These are phyloP conservation scores for Myiopsitta monachus DNA, from an alignment of 2,113 vertebrate species.

Conservation along the genomic window DNA sequence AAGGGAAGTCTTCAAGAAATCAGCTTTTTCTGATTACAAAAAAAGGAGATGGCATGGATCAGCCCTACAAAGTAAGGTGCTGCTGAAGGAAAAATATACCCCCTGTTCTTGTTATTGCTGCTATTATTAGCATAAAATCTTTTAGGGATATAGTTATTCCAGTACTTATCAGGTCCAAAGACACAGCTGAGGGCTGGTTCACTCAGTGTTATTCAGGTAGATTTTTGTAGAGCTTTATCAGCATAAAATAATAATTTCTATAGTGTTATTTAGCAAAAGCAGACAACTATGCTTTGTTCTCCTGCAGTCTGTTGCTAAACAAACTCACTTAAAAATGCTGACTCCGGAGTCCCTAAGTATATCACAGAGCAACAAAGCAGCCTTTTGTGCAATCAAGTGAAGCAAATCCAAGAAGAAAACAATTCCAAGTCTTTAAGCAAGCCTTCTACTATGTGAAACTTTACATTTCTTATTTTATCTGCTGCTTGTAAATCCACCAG, in stretches of 20 bases:
- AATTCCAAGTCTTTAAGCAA: background rate
- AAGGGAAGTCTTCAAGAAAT: background rate
- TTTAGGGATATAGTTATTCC: background rate
- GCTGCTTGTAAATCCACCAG: background rate
- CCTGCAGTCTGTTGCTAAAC: constrained; percentile 10
- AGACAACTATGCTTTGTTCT: background rate
- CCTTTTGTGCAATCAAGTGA: background rate
- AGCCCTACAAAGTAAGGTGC: background rate
- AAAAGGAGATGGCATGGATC: background rate
- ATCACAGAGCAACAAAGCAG: background rate
- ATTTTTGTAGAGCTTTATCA: constrained; percentile 36
- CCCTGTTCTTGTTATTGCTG: background rate
- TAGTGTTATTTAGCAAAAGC: background rate
- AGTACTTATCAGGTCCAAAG: background rate
- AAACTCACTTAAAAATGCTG: background rate
- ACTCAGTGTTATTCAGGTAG: background rate
- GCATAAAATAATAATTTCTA: background rate
- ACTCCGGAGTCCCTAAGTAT: constrained; percentile 2
- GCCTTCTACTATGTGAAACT: background rate
- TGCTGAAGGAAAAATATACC: background rate
- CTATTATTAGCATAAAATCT: background rate
- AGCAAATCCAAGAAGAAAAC: constrained; percentile 9
- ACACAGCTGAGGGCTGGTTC: background rate
- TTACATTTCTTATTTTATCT: background rate
- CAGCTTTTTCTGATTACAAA: background rate